Evolutionary conservation across 2,888 invertebrate genomes (phyloP), one percentile per base, ranked within the genome.

Genomic region (Lasioglossum figueresi): DNA sequence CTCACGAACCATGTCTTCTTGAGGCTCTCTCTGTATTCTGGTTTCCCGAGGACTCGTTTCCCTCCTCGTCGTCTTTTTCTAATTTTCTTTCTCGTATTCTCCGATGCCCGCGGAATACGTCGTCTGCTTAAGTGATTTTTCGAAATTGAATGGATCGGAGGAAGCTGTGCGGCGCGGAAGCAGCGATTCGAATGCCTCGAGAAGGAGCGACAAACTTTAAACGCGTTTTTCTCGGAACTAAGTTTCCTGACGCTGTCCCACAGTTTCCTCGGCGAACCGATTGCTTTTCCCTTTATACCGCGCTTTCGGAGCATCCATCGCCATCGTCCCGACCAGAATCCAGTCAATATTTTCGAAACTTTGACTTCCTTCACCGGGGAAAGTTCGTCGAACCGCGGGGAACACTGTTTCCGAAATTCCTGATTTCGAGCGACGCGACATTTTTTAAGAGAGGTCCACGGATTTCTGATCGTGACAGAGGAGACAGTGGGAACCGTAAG

Each of bases 331-430:
- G 27, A 31, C 63, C 63, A 31, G 63, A 63, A 63, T 63, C 63
- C 63, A 63, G 63, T 63, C 63, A 63, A 63, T 63, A 63, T 63
- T 63, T 63, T 63, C 63, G 63, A 31, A 63, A 63, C 63, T 63
- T 63, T 6, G 63, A 63, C 63, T 63, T 16, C 63, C 63, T 16
- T 31, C 16, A 16, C 27, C 31, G 63, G 63, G 2, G 16, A 16
- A 63, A 63, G 63, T 63, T 63, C 63, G 16, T 16, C 27, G 63
- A 31, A 16, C 63, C 63, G 31, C 31, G n/a, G 23, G 23, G 23
- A n/a, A 16, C 31, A 63, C 31, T 31, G 63, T 63, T 63, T 31
- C 63, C 63, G 63, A 63, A 63, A 63, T 63, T 63, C 6, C 31
- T 27, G 63, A 63, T 63, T 63, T 63, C 31, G 16, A 63, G 31